Conservation (phyloP, 2,797 vertebrate species). For the Micropoecilia bifurca region DNA sequence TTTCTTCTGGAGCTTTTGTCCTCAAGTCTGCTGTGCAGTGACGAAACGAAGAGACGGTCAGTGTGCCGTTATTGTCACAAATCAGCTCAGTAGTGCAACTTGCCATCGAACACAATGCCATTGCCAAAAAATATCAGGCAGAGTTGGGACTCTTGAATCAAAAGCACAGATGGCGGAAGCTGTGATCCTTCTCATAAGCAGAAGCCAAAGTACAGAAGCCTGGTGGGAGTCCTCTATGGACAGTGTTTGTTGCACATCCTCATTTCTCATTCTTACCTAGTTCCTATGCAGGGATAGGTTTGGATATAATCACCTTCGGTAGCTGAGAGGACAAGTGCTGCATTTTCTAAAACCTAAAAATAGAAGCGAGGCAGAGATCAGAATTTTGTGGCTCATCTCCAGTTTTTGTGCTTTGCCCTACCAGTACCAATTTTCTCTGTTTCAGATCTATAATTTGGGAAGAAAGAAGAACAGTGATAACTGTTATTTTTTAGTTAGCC, state of each 20-base stretch:
- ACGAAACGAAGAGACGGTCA: background rate
- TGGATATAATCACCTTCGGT: conserved; percentile 43
- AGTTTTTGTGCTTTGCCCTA: background rate
- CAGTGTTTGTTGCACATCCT: conserved; percentile 46
- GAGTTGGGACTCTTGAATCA: conserved; percentile 33
- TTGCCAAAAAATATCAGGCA: conserved; percentile 18
- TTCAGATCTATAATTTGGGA: background rate
- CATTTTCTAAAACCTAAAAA: conserved; percentile 62
- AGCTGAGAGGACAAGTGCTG: conserved; percentile 54
- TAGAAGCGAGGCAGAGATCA: conserved; percentile 48
- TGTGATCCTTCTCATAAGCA: conserved; percentile 34
- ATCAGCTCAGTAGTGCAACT: conserved; percentile 21
- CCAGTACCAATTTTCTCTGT: background rate
- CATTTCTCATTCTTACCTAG: conserved; percentile 64
- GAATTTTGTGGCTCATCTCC: background rate
- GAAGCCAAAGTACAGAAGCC: conserved; percentile 20
- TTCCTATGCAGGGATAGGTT: conserved; percentile 58
- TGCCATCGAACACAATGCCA: conserved; percentile 11
- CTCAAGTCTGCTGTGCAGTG: conserved; percentile 31
- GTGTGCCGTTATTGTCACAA: conserved; percentile 14
- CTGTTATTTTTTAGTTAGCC: background rate
- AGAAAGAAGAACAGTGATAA: background rate
- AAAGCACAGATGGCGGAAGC: conserved; percentile 44
- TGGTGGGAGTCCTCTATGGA: conserved; percentile 36
- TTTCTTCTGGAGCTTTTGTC: conserved; percentile 7